Conservation (phyloP, 2,113 vertebrate genomes). For the Jaculus jaculus region DNA sequence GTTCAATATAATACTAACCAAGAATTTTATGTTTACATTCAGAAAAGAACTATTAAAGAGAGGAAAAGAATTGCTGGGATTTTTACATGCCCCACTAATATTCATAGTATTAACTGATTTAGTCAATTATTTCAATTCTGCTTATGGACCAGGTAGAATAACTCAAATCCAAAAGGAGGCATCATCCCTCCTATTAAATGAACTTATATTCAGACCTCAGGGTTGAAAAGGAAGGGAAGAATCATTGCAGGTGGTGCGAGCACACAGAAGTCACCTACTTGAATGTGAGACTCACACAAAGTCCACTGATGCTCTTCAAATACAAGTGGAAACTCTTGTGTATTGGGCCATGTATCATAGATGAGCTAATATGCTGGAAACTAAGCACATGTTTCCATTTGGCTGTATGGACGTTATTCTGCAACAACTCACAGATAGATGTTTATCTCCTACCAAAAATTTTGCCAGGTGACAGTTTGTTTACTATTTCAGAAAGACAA, state of each 20-base stretch:
- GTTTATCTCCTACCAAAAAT: not conserved
- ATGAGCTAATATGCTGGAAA: not conserved
- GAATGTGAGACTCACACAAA: not conserved
- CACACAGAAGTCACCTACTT: not conserved
- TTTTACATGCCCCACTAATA: not conserved
- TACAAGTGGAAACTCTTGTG: not conserved
- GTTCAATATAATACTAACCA: conserved; percentile 37
- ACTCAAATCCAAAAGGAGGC: not conserved
- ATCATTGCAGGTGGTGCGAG: not conserved
- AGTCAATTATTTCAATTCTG: not conserved
- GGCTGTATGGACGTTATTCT: not conserved
- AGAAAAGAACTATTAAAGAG: conserved; percentile 35
- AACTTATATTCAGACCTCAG: not conserved
- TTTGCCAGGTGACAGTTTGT: not conserved
- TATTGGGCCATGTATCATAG: not conserved
- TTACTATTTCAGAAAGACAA: not conserved
- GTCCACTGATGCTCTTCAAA: not conserved
- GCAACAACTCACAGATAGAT: not conserved
- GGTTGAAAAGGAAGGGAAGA: not conserved
- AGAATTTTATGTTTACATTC: conserved; percentile 22
- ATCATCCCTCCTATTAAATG: not conserved
- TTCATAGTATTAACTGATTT: not conserved
- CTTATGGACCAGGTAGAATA: not conserved
- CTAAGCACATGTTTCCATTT: not conserved
- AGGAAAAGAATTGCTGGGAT: not conserved